Conservation (phyloP, 2,113 vertebrate genomes). For the Hepsetus odoe region DNA sequence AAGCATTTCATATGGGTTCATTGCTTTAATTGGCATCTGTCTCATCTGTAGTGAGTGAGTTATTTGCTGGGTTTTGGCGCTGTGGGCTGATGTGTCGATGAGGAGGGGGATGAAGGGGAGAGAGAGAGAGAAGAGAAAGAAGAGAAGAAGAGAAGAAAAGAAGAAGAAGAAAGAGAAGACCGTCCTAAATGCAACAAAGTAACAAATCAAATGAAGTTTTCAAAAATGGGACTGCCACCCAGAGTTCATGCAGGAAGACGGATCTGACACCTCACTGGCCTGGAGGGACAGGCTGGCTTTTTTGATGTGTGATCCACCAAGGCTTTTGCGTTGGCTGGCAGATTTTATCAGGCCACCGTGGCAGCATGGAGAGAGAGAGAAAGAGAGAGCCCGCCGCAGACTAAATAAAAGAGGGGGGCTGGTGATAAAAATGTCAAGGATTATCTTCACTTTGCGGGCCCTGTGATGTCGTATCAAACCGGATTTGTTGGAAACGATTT, state of each 20-base stretch:
- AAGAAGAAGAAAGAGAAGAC: too few species aligned
- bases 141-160: too few species aligned
- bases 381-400: constrained; percentile 46
- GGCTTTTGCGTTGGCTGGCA: constrained; percentile 68
- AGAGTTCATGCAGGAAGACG: constrained; percentile 66
- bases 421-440: constrained; percentile 78
- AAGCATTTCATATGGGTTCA: background rate
- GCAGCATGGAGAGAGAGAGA: constrained; percentile 55
- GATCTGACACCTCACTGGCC: constrained; percentile 73
- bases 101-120: background rate
- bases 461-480: constrained; percentile 74
- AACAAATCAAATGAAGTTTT: constrained; percentile 68
- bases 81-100: background rate
- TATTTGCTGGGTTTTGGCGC: background rate
- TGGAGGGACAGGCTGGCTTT: constrained; percentile 61
- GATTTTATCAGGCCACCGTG: constrained; percentile 77
- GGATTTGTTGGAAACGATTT: constrained; percentile 76
- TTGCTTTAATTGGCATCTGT: background rate
- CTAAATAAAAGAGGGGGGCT: constrained; percentile 72
- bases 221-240: constrained; percentile 71
- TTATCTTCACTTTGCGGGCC: constrained; percentile 72
- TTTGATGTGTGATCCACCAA: constrained; percentile 79
- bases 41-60: background rate
- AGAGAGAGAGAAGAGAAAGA: background rate
- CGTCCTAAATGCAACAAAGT: constrained; percentile 35